Evolutionary conservation across 1,140 invertebrate species (phyloP).

Genomic region (Aphelenchoides besseyi): DNA sequence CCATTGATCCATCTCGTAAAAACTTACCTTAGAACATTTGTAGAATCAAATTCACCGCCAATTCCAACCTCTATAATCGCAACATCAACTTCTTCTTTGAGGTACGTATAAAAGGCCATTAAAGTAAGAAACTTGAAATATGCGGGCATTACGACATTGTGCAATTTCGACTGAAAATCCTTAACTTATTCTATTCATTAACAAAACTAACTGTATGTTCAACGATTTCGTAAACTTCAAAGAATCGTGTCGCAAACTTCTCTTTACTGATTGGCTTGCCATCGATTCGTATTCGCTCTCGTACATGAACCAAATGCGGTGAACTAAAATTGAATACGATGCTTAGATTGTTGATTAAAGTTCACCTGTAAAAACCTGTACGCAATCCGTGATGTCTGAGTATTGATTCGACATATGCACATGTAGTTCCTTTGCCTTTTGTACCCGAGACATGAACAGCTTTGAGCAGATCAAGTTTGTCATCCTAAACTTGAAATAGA

Average conservation of each 20-base stretch:
- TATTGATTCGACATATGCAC: constrained; percentile 85
- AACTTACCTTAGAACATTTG: constrained; percentile 79
- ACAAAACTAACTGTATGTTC: constrained; percentile 45
- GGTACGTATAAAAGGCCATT: constrained; percentile 83
- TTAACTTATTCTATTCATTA: constrained; percentile 18
- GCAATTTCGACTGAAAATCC: neutral
- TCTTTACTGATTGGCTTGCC: constrained; percentile 74
- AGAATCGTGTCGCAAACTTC: constrained; percentile 78
- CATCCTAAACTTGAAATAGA: constrained; percentile 17
- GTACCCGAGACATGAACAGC: constrained; percentile 91
- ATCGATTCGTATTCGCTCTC: constrained; percentile 87
- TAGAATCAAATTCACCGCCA: constrained; percentile 87
- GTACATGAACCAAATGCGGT: constrained; percentile 83
- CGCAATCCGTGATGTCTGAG: constrained; percentile 77
- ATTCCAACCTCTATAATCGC: constrained; percentile 94
- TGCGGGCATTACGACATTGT: constrained; percentile 71
- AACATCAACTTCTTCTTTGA: constrained; percentile 80
- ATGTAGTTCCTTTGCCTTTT: constrained; percentile 87
- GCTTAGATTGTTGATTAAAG: constrained; percentile 24
- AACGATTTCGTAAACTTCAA: constrained; percentile 74
- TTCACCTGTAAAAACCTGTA: constrained; percentile 81
- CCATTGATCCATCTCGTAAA: constrained; percentile 8
- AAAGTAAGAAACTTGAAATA: constrained; percentile 93
- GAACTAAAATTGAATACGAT: constrained; percentile 70
- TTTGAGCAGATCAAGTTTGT: constrained; percentile 69